Evolutionary conservation across 92 coral and sea anemone species (phyloP), one percentile per base, ranked within the genome.

Genomic region (Porites lobata): DNA sequence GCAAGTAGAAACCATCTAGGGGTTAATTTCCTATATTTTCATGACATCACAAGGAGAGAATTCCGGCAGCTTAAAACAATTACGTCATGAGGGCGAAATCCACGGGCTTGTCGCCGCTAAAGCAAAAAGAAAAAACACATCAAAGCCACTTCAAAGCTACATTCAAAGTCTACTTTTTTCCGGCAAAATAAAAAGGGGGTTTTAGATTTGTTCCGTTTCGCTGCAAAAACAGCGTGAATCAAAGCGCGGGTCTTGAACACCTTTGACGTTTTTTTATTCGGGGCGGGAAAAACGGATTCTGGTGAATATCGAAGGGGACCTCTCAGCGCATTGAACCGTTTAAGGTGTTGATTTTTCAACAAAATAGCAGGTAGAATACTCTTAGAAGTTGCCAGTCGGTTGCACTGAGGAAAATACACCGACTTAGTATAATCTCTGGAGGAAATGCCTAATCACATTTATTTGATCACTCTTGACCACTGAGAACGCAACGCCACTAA

Each of bases 1-100:
- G 24, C 24, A 70, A 82, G 43, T 82, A 68, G 86, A 82, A 82
- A 20, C 76, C 86, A 70, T 82, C 86, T 82, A 82, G 69, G 56
- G n/a, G 58, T 26, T 11, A 29, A 65, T 26, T 71, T 57, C 67
- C 68, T 78, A 79, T 69, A 84, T 84, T 65, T 10, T 84, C 90
- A 92, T 92, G 95, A 92, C 95, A 90, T 92, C 93, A 89, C 84
- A 77, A 18, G 70, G 78, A 22, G 90, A 86, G 93, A 85, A 92
- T 92, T 91, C 87, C 64, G 22, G 83, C 78, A 85, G 90, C 70
- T 89, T 78, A 83, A 85, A 92, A 92, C 88, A 89, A 92, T 92
- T 90, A 92, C 95, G 95, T 92, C 95, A 92, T 90, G 47, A 65
- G 57, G 62, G 88, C 65, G 88, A 84, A 82, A 69, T 82, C 69